Conservation (phyloP, 2,888 invertebrate genomes). For the Asteroscopus sphinx region DNA sequence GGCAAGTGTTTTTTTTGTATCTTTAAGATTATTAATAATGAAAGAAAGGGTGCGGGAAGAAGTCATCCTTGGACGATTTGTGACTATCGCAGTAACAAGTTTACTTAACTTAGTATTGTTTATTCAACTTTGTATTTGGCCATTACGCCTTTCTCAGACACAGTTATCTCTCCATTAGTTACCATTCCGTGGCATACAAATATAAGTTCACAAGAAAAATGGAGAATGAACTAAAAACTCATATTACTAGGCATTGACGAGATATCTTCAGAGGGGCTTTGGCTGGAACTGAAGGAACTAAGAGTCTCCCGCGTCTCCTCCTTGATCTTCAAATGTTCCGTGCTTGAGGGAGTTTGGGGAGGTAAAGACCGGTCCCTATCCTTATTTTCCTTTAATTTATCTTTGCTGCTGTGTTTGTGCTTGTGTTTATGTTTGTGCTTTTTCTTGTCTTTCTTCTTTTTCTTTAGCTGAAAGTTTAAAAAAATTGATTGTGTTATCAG, state of each 20-base stretch:
- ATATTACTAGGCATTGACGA: constrained; percentile 83
- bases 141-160: too few species aligned
- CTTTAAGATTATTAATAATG: too few species aligned
- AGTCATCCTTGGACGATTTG: too few species aligned
- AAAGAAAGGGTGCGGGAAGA: too few species aligned
- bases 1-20: too few species aligned
- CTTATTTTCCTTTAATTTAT: constrained; percentile 85
- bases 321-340: constrained; percentile 90
- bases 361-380: constrained; percentile 72
- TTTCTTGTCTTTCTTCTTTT: constrained; percentile 94
- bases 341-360: constrained; percentile 76
- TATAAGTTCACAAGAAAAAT: too few species aligned
- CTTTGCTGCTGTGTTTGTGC: constrained; percentile 93
- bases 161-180: too few species aligned
- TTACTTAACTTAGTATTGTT: too few species aligned
- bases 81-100: too few species aligned
- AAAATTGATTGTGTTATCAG: not conserved
- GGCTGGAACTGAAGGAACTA: constrained; percentile 94
- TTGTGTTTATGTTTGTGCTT: constrained; percentile 97
- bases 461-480: constrained; percentile 86
- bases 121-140: too few species aligned
- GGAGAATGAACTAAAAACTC: constrained; percentile 76
- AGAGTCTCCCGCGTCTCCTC: constrained; percentile 94
- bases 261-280: constrained; percentile 91
- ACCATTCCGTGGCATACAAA: not conserved